phyloP scores from a whole-genome alignment of 2,797 vertebrate species.

The Lepilemur ruficaudatus region DNA sequence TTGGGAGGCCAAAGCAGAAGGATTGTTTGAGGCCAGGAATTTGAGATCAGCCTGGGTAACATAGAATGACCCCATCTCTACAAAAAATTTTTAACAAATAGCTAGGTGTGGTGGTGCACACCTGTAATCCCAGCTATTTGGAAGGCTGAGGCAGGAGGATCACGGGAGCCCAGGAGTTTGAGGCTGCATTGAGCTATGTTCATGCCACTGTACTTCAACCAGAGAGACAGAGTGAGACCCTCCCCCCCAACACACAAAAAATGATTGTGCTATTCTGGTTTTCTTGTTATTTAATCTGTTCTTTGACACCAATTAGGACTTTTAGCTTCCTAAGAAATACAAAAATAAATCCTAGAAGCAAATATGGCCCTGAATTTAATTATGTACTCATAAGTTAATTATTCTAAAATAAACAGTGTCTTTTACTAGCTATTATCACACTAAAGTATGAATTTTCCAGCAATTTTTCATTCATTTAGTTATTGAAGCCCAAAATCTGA shows the following conservation, averaged over 20 bases:
- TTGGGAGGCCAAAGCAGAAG: not conserved
- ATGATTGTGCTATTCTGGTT: not conserved
- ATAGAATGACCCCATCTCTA: not conserved
- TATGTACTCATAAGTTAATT: not conserved
- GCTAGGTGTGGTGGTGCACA: not conserved
- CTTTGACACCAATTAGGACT: not conserved
- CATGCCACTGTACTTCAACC: not conserved
- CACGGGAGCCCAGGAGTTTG: not conserved
- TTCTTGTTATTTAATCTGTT: not conserved
- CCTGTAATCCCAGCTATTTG: not conserved
- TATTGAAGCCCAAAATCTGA: not conserved
- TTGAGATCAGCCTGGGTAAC: not conserved
- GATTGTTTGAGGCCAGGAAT: not conserved
- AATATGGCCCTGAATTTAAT: not conserved
- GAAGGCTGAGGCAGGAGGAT: not conserved
- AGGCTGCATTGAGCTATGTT: not conserved
- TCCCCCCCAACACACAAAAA: rapidly evolving
- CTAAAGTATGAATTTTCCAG: not conserved
- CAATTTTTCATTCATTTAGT: slow-evolving; percentile 13
- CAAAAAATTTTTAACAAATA: not conserved
- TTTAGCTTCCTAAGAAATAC: not conserved
- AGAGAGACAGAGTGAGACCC: not conserved
- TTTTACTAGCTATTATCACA: not conserved
- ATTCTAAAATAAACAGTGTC: not conserved
- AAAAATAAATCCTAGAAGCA: not conserved